Conservation (phyloP, 2,888 invertebrate genomes). For the Cynaeus angustus region DNA sequence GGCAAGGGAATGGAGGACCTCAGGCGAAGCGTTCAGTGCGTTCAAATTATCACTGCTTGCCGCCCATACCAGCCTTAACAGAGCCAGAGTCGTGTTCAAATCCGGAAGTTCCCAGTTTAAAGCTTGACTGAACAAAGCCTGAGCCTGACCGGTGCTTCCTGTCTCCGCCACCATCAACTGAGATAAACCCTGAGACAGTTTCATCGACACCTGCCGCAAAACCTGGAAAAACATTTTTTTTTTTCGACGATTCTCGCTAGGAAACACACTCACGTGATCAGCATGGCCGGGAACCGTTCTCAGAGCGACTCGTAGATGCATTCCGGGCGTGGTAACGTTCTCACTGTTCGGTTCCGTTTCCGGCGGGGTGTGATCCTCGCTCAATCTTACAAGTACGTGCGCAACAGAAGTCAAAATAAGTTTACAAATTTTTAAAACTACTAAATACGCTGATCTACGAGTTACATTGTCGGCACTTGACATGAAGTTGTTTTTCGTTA, state of each 20-base stretch:
- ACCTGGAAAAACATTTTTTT: too few species aligned
- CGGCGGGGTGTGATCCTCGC: conserved; percentile 69
- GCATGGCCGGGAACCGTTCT: conserved; percentile 89
- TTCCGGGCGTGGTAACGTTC: conserved; percentile 70
- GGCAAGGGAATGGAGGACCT: conserved; percentile 79
- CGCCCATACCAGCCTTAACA: conserved; percentile 87
- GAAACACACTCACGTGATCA: conserved; percentile 79
- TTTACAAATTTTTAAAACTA: conserved; percentile 91
- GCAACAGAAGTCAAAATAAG: conserved; percentile 91
- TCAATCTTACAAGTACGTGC: conserved; percentile 79
- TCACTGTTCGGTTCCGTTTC: conserved; percentile 67
- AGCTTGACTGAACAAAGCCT: conserved; percentile 75
- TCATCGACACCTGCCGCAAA: conserved; percentile 86
- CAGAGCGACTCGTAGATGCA: conserved; percentile 85
- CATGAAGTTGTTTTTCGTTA: conserved; percentile 90
- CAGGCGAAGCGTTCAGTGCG: conserved; percentile 75
- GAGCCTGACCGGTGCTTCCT: conserved; percentile 65
- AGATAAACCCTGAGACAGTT: conserved; percentile 87
- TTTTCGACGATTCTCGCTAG: too few species aligned
- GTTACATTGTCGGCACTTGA: conserved; percentile 83
- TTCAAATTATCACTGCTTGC: conserved; percentile 81
- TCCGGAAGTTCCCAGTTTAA: conserved; percentile 83
- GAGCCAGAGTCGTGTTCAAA: conserved; percentile 81
- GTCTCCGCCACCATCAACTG: conserved; percentile 73
- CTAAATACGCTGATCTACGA: conserved; percentile 86